Evolutionary conservation across 2,113 vertebrate species (phyloP).

Genomic region (Columbina picui): DNA sequence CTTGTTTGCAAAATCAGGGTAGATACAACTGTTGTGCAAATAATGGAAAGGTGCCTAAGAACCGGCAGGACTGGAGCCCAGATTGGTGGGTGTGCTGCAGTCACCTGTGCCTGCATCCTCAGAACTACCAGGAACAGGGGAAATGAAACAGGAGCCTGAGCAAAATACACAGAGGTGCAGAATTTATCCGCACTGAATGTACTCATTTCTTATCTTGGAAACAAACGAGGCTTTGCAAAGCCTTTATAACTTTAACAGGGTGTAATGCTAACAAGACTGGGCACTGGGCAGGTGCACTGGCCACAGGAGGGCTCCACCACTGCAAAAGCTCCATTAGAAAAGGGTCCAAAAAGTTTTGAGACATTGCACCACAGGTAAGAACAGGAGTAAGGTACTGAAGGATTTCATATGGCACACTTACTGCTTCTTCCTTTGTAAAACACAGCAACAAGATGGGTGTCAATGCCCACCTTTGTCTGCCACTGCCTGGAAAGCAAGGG

Average conservation of each 20-base stretch:
- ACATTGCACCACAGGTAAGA: neutral
- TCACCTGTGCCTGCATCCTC: neutral
- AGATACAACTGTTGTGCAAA: neutral
- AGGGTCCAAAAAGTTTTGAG: neutral
- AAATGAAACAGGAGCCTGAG: fast-evolving
- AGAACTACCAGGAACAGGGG: neutral
- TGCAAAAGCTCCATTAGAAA: neutral
- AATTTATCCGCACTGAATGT: no score
- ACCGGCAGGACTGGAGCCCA: fast-evolving
- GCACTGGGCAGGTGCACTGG: neutral
- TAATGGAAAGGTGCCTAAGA: neutral
- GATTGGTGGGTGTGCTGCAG: fast-evolving
- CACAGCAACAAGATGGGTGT: neutral
- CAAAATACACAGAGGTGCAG: fast-evolving
- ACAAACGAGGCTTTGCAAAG: fast-evolving
- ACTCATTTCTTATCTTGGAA: neutral
- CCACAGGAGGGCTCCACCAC: neutral
- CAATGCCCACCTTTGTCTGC: neutral
- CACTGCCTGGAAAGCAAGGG: neutral
- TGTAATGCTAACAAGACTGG: neutral
- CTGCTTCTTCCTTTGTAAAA: neutral
- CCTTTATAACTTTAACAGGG: fast-evolving
- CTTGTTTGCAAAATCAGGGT: neutral
- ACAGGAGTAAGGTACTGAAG: neutral
- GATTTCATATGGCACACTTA: fast-evolving